Evolutionary conservation across 2,113 vertebrate genomes (phyloP).

Genomic region (Sorex araneus): DNA sequence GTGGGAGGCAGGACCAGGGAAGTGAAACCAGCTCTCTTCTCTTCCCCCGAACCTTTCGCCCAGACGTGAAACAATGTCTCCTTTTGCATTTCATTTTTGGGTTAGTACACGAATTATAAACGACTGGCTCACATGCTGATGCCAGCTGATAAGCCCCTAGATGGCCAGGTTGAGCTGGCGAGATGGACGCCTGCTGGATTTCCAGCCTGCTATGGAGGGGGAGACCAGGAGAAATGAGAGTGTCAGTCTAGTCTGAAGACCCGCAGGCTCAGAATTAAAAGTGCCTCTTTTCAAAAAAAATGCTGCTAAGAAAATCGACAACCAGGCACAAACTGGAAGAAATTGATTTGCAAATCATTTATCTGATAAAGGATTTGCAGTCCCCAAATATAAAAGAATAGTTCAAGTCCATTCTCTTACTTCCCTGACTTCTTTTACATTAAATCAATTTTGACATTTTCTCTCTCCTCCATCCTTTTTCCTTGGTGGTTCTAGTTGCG

Average conservation of each 20-base stretch:
- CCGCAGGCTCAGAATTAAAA: not conserved
- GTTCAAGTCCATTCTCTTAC: not conserved
- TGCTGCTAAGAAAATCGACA: not conserved
- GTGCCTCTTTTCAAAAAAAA: not conserved
- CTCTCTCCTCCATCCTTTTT: not conserved
- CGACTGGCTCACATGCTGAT: not conserved
- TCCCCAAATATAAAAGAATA: not conserved
- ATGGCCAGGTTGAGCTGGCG: no score
- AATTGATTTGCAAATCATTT: conserved; percentile 29
- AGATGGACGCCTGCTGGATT: no score
- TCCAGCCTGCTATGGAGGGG: not conserved
- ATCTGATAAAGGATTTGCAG: not conserved
- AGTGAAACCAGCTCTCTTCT: not conserved
- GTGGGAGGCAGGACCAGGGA: not conserved
- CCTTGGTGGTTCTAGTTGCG: no score
- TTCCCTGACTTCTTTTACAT: not conserved
- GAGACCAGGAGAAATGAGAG: conserved; percentile 14
- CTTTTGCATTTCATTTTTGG: not conserved
- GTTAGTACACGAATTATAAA: not conserved
- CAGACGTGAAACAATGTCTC: not conserved
- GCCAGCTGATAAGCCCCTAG: no score
- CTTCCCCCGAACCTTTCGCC: no score
- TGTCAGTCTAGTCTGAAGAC: not conserved
- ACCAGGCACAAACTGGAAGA: not conserved
- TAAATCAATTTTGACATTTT: not conserved